Conservation (phyloP, 2,797 vertebrate genomes). For the Notolepis coatsorum region DNA sequence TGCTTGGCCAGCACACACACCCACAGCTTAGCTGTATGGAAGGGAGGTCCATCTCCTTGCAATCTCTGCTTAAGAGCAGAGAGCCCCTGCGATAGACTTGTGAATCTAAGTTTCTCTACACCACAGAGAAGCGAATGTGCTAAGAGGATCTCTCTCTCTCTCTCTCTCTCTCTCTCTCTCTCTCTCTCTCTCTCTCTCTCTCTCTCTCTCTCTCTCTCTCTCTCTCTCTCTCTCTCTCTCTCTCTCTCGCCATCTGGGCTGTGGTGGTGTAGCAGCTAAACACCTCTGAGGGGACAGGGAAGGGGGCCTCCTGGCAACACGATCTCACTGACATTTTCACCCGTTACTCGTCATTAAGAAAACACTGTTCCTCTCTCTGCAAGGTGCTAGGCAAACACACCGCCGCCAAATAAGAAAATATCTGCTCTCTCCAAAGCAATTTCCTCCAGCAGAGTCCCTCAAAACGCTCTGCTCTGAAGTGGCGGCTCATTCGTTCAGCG, state of each 20-base stretch:
- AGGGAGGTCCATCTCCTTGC: too few species aligned
- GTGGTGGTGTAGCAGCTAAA: not conserved
- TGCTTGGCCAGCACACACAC: too few species aligned
- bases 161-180: not conserved
- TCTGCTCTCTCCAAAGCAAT: constrained; percentile 54
- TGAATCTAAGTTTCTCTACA: too few species aligned
- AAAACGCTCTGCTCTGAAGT: not conserved
- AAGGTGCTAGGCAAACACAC: constrained; percentile 75
- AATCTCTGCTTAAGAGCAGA: too few species aligned
- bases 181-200: not conserved
- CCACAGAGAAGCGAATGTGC: too few species aligned
- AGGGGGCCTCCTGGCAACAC: constrained; percentile 46
- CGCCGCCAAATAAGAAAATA: constrained; percentile 66
- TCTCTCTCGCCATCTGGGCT: not conserved
- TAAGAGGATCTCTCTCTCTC: not conserved
- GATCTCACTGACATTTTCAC: constrained; percentile 62
- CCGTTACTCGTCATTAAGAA: constrained; percentile 70
- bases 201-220: not conserved
- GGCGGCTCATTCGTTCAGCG: too few species aligned
- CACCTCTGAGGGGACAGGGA: not conserved
- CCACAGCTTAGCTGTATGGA: too few species aligned
- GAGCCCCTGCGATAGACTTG: too few species aligned
- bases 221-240: not conserved
- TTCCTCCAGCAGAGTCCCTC: constrained; percentile 56
- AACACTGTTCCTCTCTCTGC: constrained; percentile 69